Percentiles rank a stretch among this genome's conserved stretches.
phyloP scores from a whole-genome alignment of 2,888 invertebrate genomes.

The Orthonychiurus folsomi region DNA sequence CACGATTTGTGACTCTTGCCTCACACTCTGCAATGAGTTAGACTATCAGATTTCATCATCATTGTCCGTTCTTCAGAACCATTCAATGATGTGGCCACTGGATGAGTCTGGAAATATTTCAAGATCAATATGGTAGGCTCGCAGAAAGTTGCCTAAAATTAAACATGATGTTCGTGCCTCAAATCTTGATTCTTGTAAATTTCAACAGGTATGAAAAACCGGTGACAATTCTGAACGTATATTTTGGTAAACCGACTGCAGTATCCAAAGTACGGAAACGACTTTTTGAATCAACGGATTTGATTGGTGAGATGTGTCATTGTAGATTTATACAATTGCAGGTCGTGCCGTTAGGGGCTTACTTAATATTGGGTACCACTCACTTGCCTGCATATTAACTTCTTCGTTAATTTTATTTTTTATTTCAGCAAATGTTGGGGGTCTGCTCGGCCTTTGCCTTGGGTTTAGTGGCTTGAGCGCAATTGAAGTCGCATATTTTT shows the following conservation, averaged over 20 bases:
- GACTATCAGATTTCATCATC: not conserved
- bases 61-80: not conserved
- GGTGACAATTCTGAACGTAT: not conserved
- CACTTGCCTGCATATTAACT: too few species aligned
- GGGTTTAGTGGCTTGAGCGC: not conserved
- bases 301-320: not conserved
- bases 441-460: not conserved
- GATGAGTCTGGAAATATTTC: not conserved
- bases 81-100: not conserved
- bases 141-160: not conserved
- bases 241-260: not conserved
- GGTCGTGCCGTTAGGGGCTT: too few species aligned
- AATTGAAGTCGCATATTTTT: not conserved
- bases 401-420: too few species aligned
- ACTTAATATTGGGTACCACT: too few species aligned
- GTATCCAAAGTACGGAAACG: not conserved
- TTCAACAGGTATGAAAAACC: not conserved
- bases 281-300: not conserved
- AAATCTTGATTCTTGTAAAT: too few species aligned
- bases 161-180: not conserved
- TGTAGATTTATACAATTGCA: not conserved
- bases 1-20: not conserved
- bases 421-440: not conserved
- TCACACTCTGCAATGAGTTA: not conserved
- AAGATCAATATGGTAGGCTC: not conserved